Base-by-base conservation (phyloP, 2,888 invertebrate genomes). In the Tipula unca region DNA sequence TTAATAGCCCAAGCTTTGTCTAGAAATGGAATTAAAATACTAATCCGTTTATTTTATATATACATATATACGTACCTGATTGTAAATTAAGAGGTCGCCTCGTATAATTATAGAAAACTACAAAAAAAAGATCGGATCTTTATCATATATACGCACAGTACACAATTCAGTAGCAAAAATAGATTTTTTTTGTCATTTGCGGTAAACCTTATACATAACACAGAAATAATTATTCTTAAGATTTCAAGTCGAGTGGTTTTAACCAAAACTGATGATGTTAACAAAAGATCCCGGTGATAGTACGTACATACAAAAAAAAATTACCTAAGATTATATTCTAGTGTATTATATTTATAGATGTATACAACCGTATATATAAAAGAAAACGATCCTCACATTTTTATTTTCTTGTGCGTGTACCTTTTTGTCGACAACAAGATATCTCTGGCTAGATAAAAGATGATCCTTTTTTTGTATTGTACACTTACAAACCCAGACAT, bases 201-300 rank as follows among this genome's bases (percentile, higher is more conserved):
- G 83, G 83, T 35, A 83, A 83, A 83, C 83, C 83, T 35, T 32
- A n/a, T n/a, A n/a, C n/a, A n/a, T n/a, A 83, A 83, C 35, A 82
- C 17, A 32, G 32, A 83, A 29, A 83, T 17, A 83, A 83, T 32
- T 32, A n/a, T 83, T 35, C 32, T 83, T 83, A 32, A 83, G 83
- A 14, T 83, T 83, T 83, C 83, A 83, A 83, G 83, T 83, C 83
- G 83, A 83, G 83, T 83, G 35, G 83, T 83, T 83, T 83, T 83
- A 32, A 69, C 69, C 69, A 69, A 69, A 48, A 69, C n/a, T n/a
- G 17, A 48, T 17, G 13, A 25, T 69, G 69, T 69, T 69, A 25
- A 69, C 69, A 69, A 69, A 69, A 69, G 69, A 69, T 69, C 69
- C 25, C 25, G 69, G 25, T 25, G 69, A 69, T 69, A 69, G 69